A percentile compares a stretch with the other conserved stretches of the same genome.
These are phyloP conservation scores for Idaea aversata DNA, from an alignment of 2,888 invertebrate genomes.

Conservation along the genomic window DNA sequence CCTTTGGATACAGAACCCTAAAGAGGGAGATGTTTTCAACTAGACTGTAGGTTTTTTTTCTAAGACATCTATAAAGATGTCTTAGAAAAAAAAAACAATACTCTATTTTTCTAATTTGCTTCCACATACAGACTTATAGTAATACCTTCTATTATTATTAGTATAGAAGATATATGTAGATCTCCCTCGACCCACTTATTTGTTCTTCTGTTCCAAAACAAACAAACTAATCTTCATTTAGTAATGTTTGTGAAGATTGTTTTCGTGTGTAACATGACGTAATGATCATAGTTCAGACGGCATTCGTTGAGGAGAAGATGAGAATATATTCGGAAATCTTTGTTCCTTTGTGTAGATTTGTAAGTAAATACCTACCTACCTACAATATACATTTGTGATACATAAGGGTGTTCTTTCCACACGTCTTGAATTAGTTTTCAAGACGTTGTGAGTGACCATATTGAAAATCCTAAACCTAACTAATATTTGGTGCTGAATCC, in stretches of 20 bases:
- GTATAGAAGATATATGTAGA: background rate
- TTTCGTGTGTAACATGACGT: constrained; percentile 9
- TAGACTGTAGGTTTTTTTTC: too few relatives aligned
- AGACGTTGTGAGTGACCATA: too few relatives aligned
- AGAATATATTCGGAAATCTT: background rate
- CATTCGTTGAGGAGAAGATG: background rate
- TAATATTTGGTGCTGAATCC: too few relatives aligned
- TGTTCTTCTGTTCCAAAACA: constrained; percentile 32
- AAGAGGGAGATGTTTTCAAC: too few relatives aligned
- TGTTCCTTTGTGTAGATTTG: background rate
- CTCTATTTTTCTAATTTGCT: background rate
- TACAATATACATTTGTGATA: too few relatives aligned
- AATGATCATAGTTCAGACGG: constrained; percentile 3
- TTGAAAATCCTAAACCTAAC: too few relatives aligned
- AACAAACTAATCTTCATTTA: constrained; percentile 34
- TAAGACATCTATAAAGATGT: too few relatives aligned
- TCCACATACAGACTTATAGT: background rate
- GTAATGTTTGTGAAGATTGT: constrained; percentile 12
- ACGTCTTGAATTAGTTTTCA: too few relatives aligned
- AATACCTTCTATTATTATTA: background rate
- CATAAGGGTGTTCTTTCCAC: too few relatives aligned
- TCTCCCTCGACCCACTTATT: constrained; percentile 39
- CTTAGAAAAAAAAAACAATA: too few relatives aligned
- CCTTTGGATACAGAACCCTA: too few relatives aligned
- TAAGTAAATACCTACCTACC: too few relatives aligned